These are phyloP conservation scores for Galbula dea DNA, from an alignment of 2,113 vertebrate genomes.

Conservation along the genomic window DNA sequence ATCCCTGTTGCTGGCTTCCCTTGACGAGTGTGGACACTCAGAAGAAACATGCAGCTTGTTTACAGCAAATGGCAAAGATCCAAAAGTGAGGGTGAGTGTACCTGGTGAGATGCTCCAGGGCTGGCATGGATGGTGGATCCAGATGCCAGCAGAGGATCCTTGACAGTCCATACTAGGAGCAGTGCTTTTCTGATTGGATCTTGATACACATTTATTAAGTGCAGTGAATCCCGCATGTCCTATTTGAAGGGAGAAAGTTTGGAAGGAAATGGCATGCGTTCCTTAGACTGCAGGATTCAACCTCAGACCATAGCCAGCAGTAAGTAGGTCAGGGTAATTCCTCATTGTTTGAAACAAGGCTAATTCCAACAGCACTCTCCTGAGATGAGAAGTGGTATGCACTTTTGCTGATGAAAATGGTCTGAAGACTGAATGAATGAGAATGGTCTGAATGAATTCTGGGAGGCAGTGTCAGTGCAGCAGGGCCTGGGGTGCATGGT, in stretches of 20 bases:
- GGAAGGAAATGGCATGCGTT: background rate
- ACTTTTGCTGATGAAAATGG: background rate
- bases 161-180: background rate
- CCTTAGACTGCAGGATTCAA: background rate
- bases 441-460: background rate
- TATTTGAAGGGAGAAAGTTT: background rate
- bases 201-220: accelerated
- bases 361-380: background rate
- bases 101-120: background rate
- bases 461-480: background rate
- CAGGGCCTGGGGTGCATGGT: background rate
- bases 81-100: accelerated
- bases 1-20: accelerated
- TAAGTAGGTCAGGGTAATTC: background rate
- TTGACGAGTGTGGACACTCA: background rate
- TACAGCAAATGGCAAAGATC: accelerated
- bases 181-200: background rate
- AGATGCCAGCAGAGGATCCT: background rate
- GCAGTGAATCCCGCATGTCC: background rate
- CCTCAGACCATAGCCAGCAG: background rate
- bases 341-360: background rate
- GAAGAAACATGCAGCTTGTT: background rate
- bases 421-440: too few relatives aligned
- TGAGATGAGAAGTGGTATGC: background rate
- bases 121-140: background rate